These are phyloP conservation scores for Corvus hawaiiensis DNA, from an alignment of 2,113 vertebrate species.

Conservation along the genomic window DNA sequence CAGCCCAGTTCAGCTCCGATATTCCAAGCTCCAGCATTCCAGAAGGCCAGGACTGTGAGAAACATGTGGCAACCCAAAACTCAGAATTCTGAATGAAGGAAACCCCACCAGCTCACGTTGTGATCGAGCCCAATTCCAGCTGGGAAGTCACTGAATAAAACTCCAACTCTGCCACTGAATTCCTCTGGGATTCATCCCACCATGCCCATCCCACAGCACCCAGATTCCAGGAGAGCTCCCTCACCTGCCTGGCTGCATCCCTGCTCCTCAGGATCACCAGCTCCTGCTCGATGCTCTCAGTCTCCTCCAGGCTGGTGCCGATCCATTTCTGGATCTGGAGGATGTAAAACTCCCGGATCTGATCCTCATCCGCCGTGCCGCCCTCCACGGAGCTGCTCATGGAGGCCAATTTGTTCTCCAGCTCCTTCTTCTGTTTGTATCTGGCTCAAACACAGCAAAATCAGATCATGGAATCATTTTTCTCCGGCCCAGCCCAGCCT, in stretches of 20 bases:
- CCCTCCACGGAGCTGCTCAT: constrained; percentile 75
- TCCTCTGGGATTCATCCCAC: not conserved
- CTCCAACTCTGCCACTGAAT: not conserved
- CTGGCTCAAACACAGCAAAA: constrained; percentile 51
- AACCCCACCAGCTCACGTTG: not conserved
- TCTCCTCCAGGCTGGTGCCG: constrained; percentile 82
- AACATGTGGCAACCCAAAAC: accelerated
- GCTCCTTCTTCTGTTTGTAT: constrained; percentile 87
- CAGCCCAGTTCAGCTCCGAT: accelerated
- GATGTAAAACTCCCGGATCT: constrained; percentile 81
- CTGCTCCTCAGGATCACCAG: constrained; percentile 80
- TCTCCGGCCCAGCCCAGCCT: not conserved
- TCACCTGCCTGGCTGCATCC: constrained; percentile 73
- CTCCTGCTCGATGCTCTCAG: constrained; percentile 91
- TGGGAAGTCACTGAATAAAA: not conserved
- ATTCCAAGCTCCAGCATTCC: not conserved
- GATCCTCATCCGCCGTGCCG: constrained; percentile 84
- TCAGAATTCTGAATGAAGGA: not conserved
- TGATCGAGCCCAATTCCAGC: accelerated
- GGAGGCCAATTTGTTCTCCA: constrained; percentile 80
- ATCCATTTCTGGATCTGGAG: constrained; percentile 85
- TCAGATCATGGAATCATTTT: not conserved
- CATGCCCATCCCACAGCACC: not conserved
- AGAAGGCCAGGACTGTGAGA: not conserved
- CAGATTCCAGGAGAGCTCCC: not conserved